A percentile compares a stretch with the other conserved stretches of the same genome.
Conservation (phyloP, 2,797 vertebrate species). For the Pteronotus mesoamericanus region DNA sequence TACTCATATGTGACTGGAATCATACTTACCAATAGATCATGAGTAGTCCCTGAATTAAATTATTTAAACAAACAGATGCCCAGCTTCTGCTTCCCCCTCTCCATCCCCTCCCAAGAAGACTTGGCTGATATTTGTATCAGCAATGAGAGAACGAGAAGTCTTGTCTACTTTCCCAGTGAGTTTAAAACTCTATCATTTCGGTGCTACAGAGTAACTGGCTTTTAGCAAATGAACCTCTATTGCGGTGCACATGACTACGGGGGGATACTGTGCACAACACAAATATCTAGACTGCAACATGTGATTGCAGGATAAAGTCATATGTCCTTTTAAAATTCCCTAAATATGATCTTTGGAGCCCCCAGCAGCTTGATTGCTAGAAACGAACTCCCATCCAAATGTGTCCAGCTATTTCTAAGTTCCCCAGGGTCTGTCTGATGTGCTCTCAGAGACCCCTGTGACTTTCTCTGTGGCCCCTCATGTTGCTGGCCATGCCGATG, state of each 20-base stretch:
- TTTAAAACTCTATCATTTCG: background rate
- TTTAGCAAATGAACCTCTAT: background rate
- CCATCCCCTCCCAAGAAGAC: background rate
- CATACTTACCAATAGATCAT: background rate
- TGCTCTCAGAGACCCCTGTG: background rate
- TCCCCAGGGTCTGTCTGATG: background rate
- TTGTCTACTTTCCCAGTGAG: background rate
- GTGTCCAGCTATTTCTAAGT: background rate
- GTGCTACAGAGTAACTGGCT: background rate
- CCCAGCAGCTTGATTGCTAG: background rate
- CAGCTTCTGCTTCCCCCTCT: background rate
- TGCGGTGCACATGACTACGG: background rate
- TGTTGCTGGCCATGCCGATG: background rate
- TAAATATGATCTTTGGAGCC: background rate
- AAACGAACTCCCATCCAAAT: background rate
- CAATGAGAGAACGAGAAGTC: background rate
- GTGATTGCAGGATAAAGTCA: background rate
- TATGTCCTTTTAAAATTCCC: background rate
- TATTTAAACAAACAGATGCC: background rate
- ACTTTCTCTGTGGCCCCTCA: background rate
- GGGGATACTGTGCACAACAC: background rate
- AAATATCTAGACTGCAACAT: background rate
- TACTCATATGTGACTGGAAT: background rate
- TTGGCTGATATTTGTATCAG: background rate
- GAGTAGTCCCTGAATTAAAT: background rate